These are phyloP conservation scores for Ectobius pallidus DNA, from an alignment of 2,888 invertebrate species.

Conservation along the genomic window DNA sequence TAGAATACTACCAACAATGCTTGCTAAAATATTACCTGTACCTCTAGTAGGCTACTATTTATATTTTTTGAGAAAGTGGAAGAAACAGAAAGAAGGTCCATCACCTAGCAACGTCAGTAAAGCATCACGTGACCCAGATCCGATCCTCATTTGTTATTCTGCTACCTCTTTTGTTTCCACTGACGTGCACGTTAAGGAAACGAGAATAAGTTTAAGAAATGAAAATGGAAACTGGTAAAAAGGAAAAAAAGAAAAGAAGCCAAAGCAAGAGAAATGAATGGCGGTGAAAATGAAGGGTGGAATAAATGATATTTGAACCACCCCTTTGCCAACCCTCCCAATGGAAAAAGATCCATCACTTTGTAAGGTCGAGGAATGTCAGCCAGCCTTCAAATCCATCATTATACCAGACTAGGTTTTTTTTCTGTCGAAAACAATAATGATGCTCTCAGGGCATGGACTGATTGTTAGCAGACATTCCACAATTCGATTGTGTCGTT, in stretches of 20 bases:
- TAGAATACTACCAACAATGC: too few species aligned
- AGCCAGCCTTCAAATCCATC: slow-evolving; percentile 17
- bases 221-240: not conserved
- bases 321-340: not conserved
- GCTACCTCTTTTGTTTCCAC: not conserved
- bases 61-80: too few species aligned
- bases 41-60: too few species aligned
- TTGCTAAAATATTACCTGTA: too few species aligned
- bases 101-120: too few species aligned
- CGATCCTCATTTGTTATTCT: not conserved
- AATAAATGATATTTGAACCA: slow-evolving; percentile 14
- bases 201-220: slow-evolving; percentile 10
- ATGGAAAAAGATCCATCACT: slow-evolving; percentile 17
- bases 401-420: not conserved
- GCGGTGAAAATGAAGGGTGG: not conserved
- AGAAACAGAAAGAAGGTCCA: too few species aligned
- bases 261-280: too few species aligned
- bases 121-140: not conserved
- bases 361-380: slow-evolving; percentile 15
- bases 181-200: not conserved
- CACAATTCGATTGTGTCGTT: too few species aligned
- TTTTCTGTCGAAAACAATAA: slow-evolving; percentile 10
- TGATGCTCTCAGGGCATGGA: too few species aligned
- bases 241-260: not conserved
- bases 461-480: too few species aligned